Evolutionary conservation across 2,113 vertebrate species (phyloP).

Genomic region (Halcyon malimbica): DNA sequence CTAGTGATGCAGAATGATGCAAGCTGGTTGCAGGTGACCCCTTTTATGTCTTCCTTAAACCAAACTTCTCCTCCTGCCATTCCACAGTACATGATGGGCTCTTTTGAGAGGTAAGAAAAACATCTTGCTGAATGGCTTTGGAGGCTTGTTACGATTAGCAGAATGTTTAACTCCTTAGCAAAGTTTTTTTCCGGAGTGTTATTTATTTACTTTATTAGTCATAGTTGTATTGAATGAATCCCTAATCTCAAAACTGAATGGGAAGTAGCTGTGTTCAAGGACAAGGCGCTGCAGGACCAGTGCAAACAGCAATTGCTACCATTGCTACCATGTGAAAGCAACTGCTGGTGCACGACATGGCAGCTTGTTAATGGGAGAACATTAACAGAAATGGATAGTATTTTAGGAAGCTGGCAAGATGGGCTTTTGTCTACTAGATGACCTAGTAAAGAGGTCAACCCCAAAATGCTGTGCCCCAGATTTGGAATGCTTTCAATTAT

Average conservation of each 20-base stretch:
- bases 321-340: neutral
- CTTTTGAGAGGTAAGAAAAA: neutral
- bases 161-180: neutral
- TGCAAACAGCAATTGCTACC: neutral
- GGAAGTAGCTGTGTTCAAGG: neutral
- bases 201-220: neutral
- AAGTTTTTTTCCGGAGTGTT: neutral
- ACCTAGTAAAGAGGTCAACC: neutral
- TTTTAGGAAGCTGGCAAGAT: neutral
- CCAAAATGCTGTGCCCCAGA: neutral
- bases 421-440: neutral
- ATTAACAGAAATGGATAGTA: neutral
- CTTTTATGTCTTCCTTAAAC: neutral
- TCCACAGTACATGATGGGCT: rapidly evolving
- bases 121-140: neutral
- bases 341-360: neutral
- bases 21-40: neutral
- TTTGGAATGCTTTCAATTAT: neutral
- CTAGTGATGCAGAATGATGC: neutral
- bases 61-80: neutral
- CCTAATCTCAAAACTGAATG: neutral
- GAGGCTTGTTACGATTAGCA: neutral
- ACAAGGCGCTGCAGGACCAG: neutral
- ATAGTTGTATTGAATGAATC: neutral
- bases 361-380: neutral